phyloP scores from a whole-genome alignment of 2,797 vertebrate species.

The Pangasius djambal region DNA sequence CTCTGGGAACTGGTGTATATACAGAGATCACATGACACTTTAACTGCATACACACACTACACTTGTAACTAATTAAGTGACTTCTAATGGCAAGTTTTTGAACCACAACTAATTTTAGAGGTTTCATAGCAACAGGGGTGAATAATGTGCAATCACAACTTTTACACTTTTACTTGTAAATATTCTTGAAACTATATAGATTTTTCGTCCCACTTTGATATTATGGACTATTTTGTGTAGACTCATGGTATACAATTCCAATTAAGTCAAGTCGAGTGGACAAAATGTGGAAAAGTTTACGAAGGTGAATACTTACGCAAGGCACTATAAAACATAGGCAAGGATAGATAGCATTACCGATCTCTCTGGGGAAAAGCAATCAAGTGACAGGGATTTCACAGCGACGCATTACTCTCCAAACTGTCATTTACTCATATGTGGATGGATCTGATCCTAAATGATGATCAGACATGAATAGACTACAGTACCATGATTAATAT shows the following conservation, averaged over 20 bases:
- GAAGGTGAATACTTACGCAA: constrained; percentile 8
- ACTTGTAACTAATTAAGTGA: neutral
- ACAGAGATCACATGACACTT: neutral
- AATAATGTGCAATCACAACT: neutral
- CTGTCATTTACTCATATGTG: constrained; percentile 60
- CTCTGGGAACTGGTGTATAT: neutral
- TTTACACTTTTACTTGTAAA: no score
- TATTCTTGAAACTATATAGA: neutral
- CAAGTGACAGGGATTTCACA: constrained; percentile 52
- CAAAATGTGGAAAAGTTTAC: neutral
- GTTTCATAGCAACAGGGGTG: neutral
- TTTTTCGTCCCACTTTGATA: neutral
- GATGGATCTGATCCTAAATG: neutral
- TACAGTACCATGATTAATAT: neutral
- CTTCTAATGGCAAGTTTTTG: neutral
- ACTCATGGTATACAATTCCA: constrained; percentile 8
- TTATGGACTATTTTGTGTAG: neutral
- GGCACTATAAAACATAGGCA: constrained; percentile 47
- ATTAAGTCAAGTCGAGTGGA: neutral
- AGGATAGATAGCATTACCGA: constrained; percentile 52
- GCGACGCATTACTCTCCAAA: constrained; percentile 66
- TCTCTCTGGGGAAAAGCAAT: constrained; percentile 52
- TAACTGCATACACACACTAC: neutral
- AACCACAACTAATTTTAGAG: neutral
- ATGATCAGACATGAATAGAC: constrained; percentile 10